Evolutionary conservation across 2,797 vertebrate genomes (phyloP), one percentile per base, ranked within the genome.

Genomic region (Iguana delicatissima): DNA sequence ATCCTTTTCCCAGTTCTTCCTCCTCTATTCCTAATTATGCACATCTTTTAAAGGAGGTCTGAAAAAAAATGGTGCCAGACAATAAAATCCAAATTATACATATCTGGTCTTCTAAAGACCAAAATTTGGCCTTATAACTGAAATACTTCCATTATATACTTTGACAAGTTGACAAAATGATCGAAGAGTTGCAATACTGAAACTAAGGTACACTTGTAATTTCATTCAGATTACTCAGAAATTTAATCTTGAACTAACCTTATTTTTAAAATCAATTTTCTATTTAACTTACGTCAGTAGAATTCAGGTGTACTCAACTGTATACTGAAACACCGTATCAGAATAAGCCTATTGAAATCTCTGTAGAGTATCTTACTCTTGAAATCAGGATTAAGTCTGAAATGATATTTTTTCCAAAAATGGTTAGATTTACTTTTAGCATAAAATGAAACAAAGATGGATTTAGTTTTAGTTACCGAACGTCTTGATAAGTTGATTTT

Each of bases 1-100:
- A 64, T 86, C 81, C 35, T 91, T 69, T 86, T 57, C 93, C 90
- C 89, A 88, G 95, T 96, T 94, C 85, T 93, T 92, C 90, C 92
- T 95, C 90, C 87, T 95, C 6, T 93, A 96, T 96, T 93, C 91
- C 29, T 92, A 91, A 12, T 91, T 96, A 96, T 93, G 93, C 94
- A 94, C 90, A 96, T 83, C 69, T 92, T 89, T 89, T 90, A 93
- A 90, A 96, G 92, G 87, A 95, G 55, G 95, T 89, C 72, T 82
- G 89, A 93, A 91, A 96, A 93, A 46, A 80, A 95, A 91, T 94
- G 95, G 96, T 72, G 42, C 13, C 95, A 95, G 93, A 90, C 88
- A 64, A 10, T 84, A 83, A 90, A 91, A 91, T 93, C 90, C 89
- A 95, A 92, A 94, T 91, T 81, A 92, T 85, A 90, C 18, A 92